Evolutionary conservation across 2,888 invertebrate genomes (phyloP).

Genomic region (Terebella lapidaria): DNA sequence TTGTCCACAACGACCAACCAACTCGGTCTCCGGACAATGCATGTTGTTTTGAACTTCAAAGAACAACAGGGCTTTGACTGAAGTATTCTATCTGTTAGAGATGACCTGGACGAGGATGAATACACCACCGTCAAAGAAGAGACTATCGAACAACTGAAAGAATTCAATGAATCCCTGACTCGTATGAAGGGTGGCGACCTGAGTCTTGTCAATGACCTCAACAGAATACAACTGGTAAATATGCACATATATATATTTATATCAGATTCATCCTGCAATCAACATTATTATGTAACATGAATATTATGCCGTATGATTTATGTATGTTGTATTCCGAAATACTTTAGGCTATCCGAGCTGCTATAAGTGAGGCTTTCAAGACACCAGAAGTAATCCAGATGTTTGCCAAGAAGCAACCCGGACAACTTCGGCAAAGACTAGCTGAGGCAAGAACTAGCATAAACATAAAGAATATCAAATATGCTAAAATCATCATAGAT

Average conservation of each 20-base stretch:
- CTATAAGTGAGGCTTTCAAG: slow-evolving; percentile 69
- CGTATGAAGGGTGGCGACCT: slow-evolving; percentile 66
- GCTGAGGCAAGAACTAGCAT: slow-evolving; percentile 58
- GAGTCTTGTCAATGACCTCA: slow-evolving; percentile 64
- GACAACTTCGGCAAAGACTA: slow-evolving; percentile 62
- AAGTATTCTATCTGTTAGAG: too few species aligned
- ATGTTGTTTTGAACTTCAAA: too few species aligned
- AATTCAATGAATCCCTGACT: slow-evolving; percentile 63
- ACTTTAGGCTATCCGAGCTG: slow-evolving; percentile 66
- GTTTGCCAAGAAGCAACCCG: slow-evolving; percentile 68
- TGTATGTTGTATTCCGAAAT: neutral
- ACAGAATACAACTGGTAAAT: slow-evolving; percentile 63
- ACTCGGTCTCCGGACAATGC: too few species aligned
- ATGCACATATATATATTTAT: neutral
- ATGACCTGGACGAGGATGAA: slow-evolving; percentile 63
- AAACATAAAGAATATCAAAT: too few species aligned
- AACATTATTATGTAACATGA: neutral
- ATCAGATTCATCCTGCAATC: neutral
- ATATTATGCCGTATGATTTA: neutral
- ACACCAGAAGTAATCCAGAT: slow-evolving; percentile 70
- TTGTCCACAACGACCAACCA: too few species aligned
- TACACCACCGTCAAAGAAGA: slow-evolving; percentile 67
- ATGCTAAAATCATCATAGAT: too few species aligned
- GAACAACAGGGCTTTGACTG: too few species aligned
- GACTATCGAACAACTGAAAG: slow-evolving; percentile 67